phyloP scores from a whole-genome alignment of 2,888 invertebrate species.

The Caenorhabditis sp. region DNA sequence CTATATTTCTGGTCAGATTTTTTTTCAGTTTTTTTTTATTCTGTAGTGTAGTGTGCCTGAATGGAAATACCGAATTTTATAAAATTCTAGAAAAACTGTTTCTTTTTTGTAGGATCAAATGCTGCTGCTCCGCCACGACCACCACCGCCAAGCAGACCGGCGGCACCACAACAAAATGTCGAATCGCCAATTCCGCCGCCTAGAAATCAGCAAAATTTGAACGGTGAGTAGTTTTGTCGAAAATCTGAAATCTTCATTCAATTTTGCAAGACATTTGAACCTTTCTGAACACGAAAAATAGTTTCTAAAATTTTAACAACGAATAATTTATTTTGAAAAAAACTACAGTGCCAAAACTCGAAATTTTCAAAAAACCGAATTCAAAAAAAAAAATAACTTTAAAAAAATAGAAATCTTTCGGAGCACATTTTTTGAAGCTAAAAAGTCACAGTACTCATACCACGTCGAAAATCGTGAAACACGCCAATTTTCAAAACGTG shows the following conservation, averaged over 20 bases:
- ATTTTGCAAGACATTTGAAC: too few species aligned
- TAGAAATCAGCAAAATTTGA: constrained; percentile 49
- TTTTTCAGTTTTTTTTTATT: neutral
- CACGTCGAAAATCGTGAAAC: too few species aligned
- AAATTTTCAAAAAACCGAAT: too few species aligned
- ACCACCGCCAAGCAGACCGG: constrained; percentile 50
- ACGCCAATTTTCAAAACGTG: too few species aligned
- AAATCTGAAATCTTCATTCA: too few species aligned
- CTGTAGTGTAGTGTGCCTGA: neutral
- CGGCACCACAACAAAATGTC: constrained; percentile 13
- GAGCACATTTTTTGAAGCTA: too few species aligned
- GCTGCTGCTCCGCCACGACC: constrained; percentile 50
- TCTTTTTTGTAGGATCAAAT: constrained; percentile 14
- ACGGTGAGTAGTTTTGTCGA: constrained; percentile 34
- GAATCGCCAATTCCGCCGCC: constrained; percentile 57
- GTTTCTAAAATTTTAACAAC: neutral
- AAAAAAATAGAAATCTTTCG: too few species aligned
- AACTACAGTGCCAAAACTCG: too few species aligned
- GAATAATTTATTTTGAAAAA: too few species aligned
- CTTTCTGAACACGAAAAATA: too few species aligned
- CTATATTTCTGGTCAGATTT: constrained; percentile 7
- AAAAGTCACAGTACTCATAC: too few species aligned
- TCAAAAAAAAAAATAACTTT: too few species aligned
- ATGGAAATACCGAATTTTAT: neutral
- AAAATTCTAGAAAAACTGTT: neutral